Evolutionary conservation across 2,888 invertebrate genomes (phyloP), one percentile per base, ranked within the genome.

Genomic region (Leuctra nigra): DNA sequence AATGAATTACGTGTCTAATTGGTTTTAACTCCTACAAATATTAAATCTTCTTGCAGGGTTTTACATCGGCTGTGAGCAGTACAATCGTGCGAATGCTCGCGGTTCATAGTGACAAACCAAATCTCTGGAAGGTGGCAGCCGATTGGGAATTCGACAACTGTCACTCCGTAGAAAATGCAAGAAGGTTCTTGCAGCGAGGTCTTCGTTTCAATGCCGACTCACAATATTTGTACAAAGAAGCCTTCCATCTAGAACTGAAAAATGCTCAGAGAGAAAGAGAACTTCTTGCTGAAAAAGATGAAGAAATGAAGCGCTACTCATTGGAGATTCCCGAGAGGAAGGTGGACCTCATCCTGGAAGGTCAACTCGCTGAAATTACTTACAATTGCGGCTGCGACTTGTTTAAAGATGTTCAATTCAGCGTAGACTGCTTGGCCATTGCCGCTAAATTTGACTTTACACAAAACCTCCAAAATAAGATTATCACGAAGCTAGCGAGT

Each of bases 81-180:
- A 70, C 72, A 60, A 67, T 75, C 25, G 68, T 68, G 0, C 68
- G 68, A 55, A 72, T 76, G 73, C 68, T 78, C 2, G 68, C 86
- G 80, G 76, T 83, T 6, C 87, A 90, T 68, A 81, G 84, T n/a
- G 82, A 86, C 53, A 84, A 84, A 64, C 82, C 85, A 11, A 79
- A 84, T 63, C 75, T 86, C 60, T 94, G 92, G 91, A 79, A 84
- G 56, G 73, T 85, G 62, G 91, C 91, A 1, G 88, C 89, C 7
- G 80, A 81, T 63, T 90, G 84, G 83, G 88, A 91, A 69, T 79
- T 81, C 54, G 80, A 85, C 64, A 83, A 84, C 59, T 79, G 79
- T 60, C 75, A 80, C 25, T 84, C 86, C 62, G 67, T 83, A 9
- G 80, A 83, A 20, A 82, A 77, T 63, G 89, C 91, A 1, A 78